Evolutionary conservation across 2,888 invertebrate species (phyloP).

Genomic region (Thyatira batis): DNA sequence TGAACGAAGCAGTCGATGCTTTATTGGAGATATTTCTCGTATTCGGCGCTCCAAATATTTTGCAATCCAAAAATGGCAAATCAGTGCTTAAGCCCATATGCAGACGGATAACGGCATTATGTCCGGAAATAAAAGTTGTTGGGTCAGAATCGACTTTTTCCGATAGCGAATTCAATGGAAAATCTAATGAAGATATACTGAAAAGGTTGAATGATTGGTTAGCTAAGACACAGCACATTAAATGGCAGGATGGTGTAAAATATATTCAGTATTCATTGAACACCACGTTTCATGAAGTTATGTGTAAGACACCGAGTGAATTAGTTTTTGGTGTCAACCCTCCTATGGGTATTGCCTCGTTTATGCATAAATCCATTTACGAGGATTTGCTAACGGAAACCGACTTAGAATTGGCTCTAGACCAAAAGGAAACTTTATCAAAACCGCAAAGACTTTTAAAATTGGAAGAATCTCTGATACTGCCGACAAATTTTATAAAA

Average conservation of each 20-base stretch:
- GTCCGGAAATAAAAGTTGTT: conserved; percentile 46
- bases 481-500: conserved; percentile 48
- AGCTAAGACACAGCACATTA: conserved; percentile 37
- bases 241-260: conserved; percentile 57
- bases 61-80: conserved; percentile 57
- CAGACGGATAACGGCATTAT: conserved; percentile 37
- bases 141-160: conserved; percentile 32
- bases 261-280: conserved; percentile 52
- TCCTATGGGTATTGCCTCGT: conserved; percentile 39
- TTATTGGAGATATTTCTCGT: conserved; percentile 53
- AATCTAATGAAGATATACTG: conserved; percentile 52
- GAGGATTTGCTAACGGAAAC: conserved; percentile 44
- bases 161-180: conserved; percentile 33
- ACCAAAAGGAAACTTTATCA: conserved; percentile 27
- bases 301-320: conserved; percentile 52
- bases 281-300: conserved; percentile 40
- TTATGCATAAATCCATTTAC: conserved; percentile 32
- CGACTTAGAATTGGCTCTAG: conserved; percentile 40
- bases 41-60: conserved; percentile 59
- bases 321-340: conserved; percentile 48
- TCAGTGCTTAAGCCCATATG: conserved; percentile 49
- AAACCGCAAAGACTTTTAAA: conserved; percentile 33
- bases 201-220: conserved; percentile 49
- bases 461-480: conserved; percentile 45
- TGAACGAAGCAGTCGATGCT: conserved; percentile 45